Base-by-base conservation (phyloP, 2,113 vertebrate species). In the Stomatorhinus ivindoensis region DNA sequence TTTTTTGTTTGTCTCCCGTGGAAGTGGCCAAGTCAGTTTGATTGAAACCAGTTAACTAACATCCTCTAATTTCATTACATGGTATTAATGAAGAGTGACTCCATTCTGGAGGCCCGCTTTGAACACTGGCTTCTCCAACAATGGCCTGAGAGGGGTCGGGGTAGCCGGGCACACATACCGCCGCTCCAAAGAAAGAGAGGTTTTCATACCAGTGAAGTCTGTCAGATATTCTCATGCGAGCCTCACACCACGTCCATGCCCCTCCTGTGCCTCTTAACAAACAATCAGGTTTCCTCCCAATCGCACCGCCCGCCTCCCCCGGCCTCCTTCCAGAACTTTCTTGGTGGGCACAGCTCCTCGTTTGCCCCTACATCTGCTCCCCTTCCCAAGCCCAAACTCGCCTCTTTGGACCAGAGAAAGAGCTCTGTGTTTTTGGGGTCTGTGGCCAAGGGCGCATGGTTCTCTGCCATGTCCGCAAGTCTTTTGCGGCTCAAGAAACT, bases 201-300 rank as follows among this genome's bases (percentile, higher is more conserved):
- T 97, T 98, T 98, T 97, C 97, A 97, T 97, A 97, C 97, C 97
- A 97, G 97, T 98, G 96, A 98, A 97, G 97, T 97, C 97, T 99
- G 98, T 99, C 98, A 99, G 96, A 98, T 98, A 98, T 98, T 98
- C 97, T 98, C 97, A 99, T 97, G 96, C 96, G 97, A 98, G 97
- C 97, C 97, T 97, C 97, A 96, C 98, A 97, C 97, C 97, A 97
- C 96, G 97, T 96, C 94, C 96, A 97, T 95, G 97, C 97, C 97
- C 97, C 97, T 97, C 97, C 97, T 97, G 97, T 95, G 27, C 39
- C 53, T 55, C 96, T 97, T 97, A 97, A 97, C 97, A 98, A 96
- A 98, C 98, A 98, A 98, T 98, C 96, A 97, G 97, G 97, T 97
- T 98, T 97, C 97, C 97, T 97, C 96, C 95, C 96, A 95, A 96